Percentiles rank a stretch among this genome's conserved stretches.
Conservation (phyloP, 1,140 invertebrate species). For the Drosophila prosaltans region DNA sequence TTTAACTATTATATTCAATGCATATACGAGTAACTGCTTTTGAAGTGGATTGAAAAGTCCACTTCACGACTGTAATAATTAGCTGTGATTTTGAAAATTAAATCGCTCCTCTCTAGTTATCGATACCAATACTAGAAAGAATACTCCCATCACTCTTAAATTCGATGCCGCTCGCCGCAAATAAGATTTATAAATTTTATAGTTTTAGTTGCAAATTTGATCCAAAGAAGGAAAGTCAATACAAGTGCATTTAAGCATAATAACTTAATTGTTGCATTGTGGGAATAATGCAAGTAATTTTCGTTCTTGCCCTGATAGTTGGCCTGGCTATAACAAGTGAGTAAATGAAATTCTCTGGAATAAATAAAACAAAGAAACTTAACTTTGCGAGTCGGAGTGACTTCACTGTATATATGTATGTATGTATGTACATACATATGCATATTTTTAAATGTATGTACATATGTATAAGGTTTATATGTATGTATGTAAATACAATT, state of each 20-base stretch:
- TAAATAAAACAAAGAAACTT: constrained; percentile 36
- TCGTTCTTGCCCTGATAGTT: constrained; percentile 47
- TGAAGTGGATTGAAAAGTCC: too few species aligned
- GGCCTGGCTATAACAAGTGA: constrained; percentile 59
- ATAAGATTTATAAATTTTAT: too few species aligned
- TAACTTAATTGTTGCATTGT: background rate
- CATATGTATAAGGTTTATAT: background rate
- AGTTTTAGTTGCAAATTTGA: too few species aligned
- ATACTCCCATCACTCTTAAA: too few species aligned
- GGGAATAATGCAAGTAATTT: constrained; percentile 51
- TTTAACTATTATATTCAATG: too few species aligned
- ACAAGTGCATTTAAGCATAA: constrained; percentile 2
- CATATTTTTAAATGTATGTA: background rate
- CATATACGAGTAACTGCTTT: too few species aligned
- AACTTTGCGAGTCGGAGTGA: constrained; percentile 13
- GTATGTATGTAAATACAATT: constrained; percentile 3
- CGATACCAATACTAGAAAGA: too few species aligned
- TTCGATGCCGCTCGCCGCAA: too few species aligned
- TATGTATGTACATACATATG: background rate
- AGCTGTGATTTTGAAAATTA: too few species aligned
- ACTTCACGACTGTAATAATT: too few species aligned
- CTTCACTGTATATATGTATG: constrained; percentile 10
- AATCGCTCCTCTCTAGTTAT: too few species aligned
- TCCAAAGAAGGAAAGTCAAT: background rate
- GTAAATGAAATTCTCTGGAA: constrained; percentile 24